Base-by-base conservation (phyloP, 2,888 invertebrate genomes). In the Lepidocyrtinus sp. region DNA sequence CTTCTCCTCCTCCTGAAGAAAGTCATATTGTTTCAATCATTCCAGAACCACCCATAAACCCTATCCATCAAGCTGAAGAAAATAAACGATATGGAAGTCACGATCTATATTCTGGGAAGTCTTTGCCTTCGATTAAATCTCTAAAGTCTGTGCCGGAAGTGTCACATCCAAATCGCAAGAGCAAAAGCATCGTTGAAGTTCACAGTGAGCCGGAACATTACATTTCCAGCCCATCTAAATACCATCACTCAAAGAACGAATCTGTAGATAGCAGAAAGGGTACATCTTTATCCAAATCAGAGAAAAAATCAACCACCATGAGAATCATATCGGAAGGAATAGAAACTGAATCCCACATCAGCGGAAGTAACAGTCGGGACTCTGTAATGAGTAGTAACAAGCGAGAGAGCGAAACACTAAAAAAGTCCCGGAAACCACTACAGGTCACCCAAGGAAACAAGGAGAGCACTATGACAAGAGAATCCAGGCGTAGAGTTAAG, bases 1-100 rank as follows among this genome's bases (percentile, higher is more conserved):
- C 65, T 17, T n/a, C n/a, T n/a, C 71, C 61, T 0, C 15, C 19
- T 9, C 1, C 17, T 0, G 46, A 65, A 15, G 73, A 70, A 1
- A 83, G 72, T 64, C 81, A 83, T n/a, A 81, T 82, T 15, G 80
- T 82, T 0, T 82, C 82, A 22, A 81, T 82, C 2, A 64, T 82
- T 15, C 82, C 82, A 1, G 64, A 80, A 46, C 78, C 75, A 7
- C 12, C 67, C 0, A n/a, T 19, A 17, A 63, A 7, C 24, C 17
- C 17, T 15, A 65, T 15, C 19, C 59, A 19, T 1, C 19, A 65
- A 22, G n/a, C 12, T 19, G 50, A 75, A 22, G 46, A 69, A 17
- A 67, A 67, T 15, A 27, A 25, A 21, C 50, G 45, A 9, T 1
- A 9, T n/a, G 61, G 50, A 2, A 77, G 77, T 19, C 67, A 77